Conservation (phyloP, 1,140 invertebrate species). For the Thalassaphorura encarpata region DNA sequence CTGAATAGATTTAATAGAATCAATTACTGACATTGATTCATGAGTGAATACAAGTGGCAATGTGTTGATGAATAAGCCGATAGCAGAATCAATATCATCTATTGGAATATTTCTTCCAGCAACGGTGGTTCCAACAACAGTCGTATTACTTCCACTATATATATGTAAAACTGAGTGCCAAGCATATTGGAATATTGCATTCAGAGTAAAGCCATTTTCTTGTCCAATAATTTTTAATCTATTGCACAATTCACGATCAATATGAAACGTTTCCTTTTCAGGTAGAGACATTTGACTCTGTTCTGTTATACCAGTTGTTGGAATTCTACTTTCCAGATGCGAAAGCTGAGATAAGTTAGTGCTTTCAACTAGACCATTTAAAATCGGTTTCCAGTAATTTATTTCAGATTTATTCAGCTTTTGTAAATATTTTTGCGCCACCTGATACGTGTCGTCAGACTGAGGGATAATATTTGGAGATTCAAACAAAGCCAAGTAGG, state of each 20-base stretch:
- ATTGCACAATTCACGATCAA: not conserved
- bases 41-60: slow-evolving; percentile 8
- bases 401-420: not conserved
- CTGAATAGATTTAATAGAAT: not conserved
- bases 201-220: slow-evolving; percentile 1
- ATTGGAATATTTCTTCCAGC: slow-evolving; percentile 8
- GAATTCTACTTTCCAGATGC: no score
- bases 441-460: not conserved
- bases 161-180: slow-evolving; percentile 7
- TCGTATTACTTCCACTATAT: slow-evolving; percentile 1
- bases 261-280: not conserved
- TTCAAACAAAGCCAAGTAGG: not conserved
- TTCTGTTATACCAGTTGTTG: no score
- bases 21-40: not conserved
- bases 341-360: no score
- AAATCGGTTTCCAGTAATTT: no score
- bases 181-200: slow-evolving; percentile 8
- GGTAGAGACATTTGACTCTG: no score
- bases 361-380: no score
- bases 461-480: not conserved
- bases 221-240: not conserved
- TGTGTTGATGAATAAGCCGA: slow-evolving; percentile 12
- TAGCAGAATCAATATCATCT: not conserved
- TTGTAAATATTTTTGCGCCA: not conserved
- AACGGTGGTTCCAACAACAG: slow-evolving; percentile 9